phyloP scores from a whole-genome alignment of 2,888 invertebrate species.

The Acrobeloides nanus region DNA sequence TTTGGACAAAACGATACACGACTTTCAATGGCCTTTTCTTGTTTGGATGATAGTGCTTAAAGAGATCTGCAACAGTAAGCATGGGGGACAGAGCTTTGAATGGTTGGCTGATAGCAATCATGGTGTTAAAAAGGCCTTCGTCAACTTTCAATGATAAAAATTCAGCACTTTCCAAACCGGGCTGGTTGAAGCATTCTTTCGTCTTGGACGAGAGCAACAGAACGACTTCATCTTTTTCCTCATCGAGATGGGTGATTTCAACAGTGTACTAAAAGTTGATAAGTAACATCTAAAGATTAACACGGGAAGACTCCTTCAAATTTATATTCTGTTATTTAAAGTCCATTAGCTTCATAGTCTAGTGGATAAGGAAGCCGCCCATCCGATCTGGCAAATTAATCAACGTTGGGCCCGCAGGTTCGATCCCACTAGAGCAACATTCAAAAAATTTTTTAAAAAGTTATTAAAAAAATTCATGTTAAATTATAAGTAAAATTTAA shows the following conservation, averaged over 20 bases:
- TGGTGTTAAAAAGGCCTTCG: not conserved
- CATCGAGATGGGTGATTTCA: constrained; percentile 11
- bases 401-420: too few relatives aligned
- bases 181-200: not conserved
- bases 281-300: too few relatives aligned
- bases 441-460: too few relatives aligned
- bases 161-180: not conserved
- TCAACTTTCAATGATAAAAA: not conserved
- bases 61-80: constrained; percentile 11
- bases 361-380: too few relatives aligned
- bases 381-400: too few relatives aligned
- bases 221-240: constrained; percentile 7
- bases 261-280: constrained; percentile 12
- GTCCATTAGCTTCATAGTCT: too few relatives aligned
- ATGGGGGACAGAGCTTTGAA: not conserved
- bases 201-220: not conserved
- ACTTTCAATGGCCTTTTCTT: constrained; percentile 2
- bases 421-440: too few relatives aligned
- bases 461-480: too few relatives aligned
- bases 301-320: too few relatives aligned
- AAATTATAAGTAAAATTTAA: too few relatives aligned
- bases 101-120: constrained; percentile 8
- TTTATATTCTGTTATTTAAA: too few relatives aligned
- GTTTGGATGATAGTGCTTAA: constrained; percentile 2
- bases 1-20: constrained; percentile 6